A percentile compares a stretch with the other conserved stretches of the same genome.
Conservation (phyloP, 2,797 vertebrate genomes). For the Kryptopterus vitreolus region DNA sequence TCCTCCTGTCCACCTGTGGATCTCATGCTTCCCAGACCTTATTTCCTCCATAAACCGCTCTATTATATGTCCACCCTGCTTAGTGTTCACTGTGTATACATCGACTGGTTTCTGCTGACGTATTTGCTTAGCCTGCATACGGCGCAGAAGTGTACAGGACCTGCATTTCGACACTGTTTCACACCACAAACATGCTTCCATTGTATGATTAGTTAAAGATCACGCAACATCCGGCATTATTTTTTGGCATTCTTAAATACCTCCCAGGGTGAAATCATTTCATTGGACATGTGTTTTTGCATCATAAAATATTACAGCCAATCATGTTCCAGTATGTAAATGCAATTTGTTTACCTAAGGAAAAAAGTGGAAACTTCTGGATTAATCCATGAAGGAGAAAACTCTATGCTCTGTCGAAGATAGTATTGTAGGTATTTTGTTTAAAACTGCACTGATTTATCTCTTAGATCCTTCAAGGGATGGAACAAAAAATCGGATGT, state of each 20-base stretch:
- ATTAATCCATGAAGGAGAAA: no score
- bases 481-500: no score
- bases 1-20: slow-evolving; percentile 61
- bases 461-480: no score
- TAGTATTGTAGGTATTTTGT: no score
- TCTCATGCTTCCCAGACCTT: slow-evolving; percentile 51
- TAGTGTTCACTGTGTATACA: neutral
- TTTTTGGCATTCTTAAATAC: neutral
- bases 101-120: neutral
- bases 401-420: no score
- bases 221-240: neutral
- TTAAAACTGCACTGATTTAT: no score
- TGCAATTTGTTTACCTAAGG: neutral
- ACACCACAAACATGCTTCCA: neutral
- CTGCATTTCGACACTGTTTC: neutral
- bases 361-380: neutral
- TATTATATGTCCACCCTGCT: slow-evolving; percentile 34
- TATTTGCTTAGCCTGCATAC: neutral
- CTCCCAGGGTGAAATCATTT: neutral
- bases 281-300: neutral
- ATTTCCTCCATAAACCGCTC: slow-evolving; percentile 24
- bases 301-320: slow-evolving; percentile 1
- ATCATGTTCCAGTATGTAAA: slow-evolving; percentile 7
- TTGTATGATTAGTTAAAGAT: neutral
- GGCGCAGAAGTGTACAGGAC: neutral